phyloP scores from a whole-genome alignment of 2,888 invertebrate genomes.

The Leistus spinibarbis region DNA sequence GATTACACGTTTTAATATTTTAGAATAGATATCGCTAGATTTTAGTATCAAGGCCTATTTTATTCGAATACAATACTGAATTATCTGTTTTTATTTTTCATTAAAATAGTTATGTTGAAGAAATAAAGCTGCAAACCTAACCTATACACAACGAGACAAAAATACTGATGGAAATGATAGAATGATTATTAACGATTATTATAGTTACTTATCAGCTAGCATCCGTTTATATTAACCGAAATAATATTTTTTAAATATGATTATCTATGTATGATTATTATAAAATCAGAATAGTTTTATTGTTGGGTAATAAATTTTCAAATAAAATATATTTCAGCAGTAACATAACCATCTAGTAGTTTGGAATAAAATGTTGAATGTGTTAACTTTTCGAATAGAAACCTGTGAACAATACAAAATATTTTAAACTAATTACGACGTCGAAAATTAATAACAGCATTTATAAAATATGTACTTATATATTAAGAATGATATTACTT shows the following conservation, averaged over 20 bases:
- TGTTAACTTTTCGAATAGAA: not conserved
- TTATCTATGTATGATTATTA: conserved; percentile 15
- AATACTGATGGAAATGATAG: conserved; percentile 33
- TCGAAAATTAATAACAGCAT: too few species aligned
- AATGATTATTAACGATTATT: conserved; percentile 2
- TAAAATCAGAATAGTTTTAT: not conserved
- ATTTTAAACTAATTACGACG: too few species aligned
- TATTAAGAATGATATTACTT: too few species aligned
- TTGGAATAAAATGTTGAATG: conserved; percentile 34
- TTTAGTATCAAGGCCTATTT: not conserved
- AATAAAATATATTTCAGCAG: conserved; percentile 39
- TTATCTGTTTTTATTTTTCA: not conserved
- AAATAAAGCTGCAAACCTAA: conserved; percentile 13
- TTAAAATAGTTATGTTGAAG: not conserved
- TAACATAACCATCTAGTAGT: conserved; percentile 34
- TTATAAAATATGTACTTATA: too few species aligned
- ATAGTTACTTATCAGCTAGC: not conserved
- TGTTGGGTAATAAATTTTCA: conserved; percentile 5
- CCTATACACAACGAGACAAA: conserved; percentile 30
- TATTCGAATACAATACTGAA: not conserved
- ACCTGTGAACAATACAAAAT: not conserved
- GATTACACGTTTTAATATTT: not conserved
- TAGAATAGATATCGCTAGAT: not conserved
- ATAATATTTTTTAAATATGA: not conserved
- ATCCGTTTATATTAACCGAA: not conserved